Percentiles rank a stretch among this genome's conserved stretches.
phyloP scores from a whole-genome alignment of 2,113 vertebrate species.

The Peromyscus leucopus region DNA sequence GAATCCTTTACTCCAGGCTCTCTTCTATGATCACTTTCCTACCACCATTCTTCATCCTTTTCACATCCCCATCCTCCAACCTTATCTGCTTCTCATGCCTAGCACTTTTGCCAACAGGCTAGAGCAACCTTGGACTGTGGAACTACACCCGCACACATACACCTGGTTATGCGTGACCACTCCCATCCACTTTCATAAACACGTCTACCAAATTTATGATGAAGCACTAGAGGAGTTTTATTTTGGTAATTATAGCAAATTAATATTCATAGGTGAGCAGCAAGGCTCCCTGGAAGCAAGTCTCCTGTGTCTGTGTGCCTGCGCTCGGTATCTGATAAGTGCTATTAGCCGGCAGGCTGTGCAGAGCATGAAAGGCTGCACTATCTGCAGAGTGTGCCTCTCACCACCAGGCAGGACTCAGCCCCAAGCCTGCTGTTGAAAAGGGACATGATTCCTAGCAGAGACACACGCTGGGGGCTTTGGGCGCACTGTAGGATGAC shows the following conservation, averaged over 20 bases:
- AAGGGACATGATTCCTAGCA: conserved; percentile 19
- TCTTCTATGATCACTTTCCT: background rate
- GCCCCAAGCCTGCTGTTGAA: background rate
- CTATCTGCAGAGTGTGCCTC: accelerated
- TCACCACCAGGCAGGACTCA: background rate
- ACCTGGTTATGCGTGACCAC: background rate
- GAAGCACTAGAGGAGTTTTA: background rate
- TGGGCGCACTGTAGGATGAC: background rate
- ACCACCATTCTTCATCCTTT: background rate
- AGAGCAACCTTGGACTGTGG: background rate
- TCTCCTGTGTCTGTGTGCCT: background rate
- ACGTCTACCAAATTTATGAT: background rate
- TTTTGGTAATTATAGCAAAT: conserved; percentile 62
- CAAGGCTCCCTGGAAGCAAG: conserved; percentile 27
- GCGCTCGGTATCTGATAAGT: conserved; percentile 4
- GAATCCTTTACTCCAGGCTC: background rate
- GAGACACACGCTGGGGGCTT: background rate
- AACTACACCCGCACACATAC: background rate
- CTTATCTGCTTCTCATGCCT: background rate
- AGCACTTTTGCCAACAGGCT: too few species aligned
- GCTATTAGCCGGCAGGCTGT: background rate
- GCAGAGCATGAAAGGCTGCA: accelerated
- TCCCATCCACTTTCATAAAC: accelerated
- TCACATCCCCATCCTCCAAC: background rate
- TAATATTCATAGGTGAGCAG: conserved; percentile 55